Evolutionary conservation across 1,140 invertebrate species (phyloP), one percentile per base, ranked within the genome.

Genomic region (Lanistes nyassanus): DNA sequence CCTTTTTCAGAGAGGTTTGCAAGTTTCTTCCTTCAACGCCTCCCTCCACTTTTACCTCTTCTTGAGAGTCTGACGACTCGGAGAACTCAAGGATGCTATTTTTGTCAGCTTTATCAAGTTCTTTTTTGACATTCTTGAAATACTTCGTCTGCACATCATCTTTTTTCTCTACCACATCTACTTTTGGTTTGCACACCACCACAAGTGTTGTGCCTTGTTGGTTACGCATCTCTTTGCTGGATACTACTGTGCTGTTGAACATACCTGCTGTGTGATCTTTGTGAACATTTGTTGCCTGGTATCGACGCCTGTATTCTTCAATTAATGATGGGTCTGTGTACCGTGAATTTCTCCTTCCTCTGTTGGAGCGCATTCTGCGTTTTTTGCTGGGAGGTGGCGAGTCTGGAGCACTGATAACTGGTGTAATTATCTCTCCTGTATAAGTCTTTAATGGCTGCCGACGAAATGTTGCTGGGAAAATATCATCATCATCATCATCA

Each of bases 231-330:
- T 83, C 80, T 56, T 80, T 80, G 62, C 81, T 81, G 69, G 81
- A 83, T 31, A 85, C 73, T 53, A 85, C 82, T 56, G 76, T 81
- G 58, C 82, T 82, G 76, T 85, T 83, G 71, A 78, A 76, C 31
- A 85, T 68, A n/a, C 80, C 76, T 21, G 78, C 80, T 21, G 79
- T 74, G 7, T 66, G 58, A 51, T 76, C 75, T 36, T 42, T 64
- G 6, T 37, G 31, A 26, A 39, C 75, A 62, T 70, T 68, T 19
- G 55, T 71, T 29, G 31, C 58, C 34, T 64, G 68, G 55, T 76
- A 76, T 21, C 60, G 56, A n/a, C 53, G 67, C 26, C 72, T 77
- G 51, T 76, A 80, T 42, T 80, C 74, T 55, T 80, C 76, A 31
- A 80, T 74, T 36, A 80, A 55, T 4, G 23, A 58, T 68, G 79